Percentiles rank a stretch among this genome's conserved stretches.
Evolutionary conservation across 2,797 vertebrate species (phyloP).

Genomic region (Acipenser transmontanus): DNA sequence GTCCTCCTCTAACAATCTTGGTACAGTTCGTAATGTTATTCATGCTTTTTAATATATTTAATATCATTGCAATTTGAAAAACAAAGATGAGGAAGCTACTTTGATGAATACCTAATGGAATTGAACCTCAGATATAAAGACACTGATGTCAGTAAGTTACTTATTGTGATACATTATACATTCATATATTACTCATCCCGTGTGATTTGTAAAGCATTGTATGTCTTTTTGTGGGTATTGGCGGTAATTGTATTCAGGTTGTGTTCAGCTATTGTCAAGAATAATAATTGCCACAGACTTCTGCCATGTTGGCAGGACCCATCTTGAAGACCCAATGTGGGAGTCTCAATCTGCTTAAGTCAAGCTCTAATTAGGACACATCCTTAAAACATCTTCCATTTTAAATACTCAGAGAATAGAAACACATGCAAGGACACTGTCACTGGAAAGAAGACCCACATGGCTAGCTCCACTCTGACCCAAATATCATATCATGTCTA

Average conservation of each 20-base stretch:
- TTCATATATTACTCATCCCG: background rate
- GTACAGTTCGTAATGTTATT: too few species aligned
- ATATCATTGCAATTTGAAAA: too few species aligned
- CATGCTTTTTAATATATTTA: too few species aligned
- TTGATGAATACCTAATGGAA: constrained; percentile 12
- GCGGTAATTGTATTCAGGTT: background rate
- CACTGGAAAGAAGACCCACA: too few species aligned
- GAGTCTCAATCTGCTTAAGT: constrained; percentile 16
- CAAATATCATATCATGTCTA: too few species aligned
- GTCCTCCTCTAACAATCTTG: too few species aligned
- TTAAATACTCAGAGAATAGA: too few species aligned
- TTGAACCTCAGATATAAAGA: background rate
- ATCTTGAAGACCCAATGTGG: background rate
- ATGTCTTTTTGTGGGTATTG: background rate
- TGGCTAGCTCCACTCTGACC: too few species aligned
- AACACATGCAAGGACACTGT: too few species aligned
- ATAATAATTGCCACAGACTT: constrained; percentile 14
- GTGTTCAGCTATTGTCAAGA: constrained; percentile 2
- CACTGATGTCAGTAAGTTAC: background rate
- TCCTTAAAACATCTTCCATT: too few species aligned
- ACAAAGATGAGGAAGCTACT: constrained; percentile 11
- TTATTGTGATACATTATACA: background rate
- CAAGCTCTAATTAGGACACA: constrained; percentile 6
- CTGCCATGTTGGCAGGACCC: background rate
- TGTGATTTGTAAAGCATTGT: constrained; percentile 4